Evolutionary conservation across 2,888 invertebrate species (phyloP).

Genomic region (Lasius platythorax): DNA sequence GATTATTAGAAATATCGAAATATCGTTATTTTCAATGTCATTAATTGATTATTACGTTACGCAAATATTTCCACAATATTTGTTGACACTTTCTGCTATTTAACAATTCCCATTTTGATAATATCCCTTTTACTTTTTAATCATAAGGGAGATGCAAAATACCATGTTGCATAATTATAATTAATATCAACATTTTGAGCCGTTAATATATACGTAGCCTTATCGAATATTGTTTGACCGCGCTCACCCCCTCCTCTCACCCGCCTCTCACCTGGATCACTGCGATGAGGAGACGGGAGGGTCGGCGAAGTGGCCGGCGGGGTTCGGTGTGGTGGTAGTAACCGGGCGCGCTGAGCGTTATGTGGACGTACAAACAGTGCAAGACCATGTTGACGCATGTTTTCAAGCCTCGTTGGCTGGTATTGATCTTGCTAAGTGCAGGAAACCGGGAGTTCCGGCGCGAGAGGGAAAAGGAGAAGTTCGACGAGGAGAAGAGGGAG

Average conservation of each 20-base stretch:
- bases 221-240: conserved; percentile 85
- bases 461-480: conserved; percentile 76
- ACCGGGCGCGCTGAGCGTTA: conserved; percentile 83
- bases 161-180: conserved; percentile 73
- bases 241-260: conserved; percentile 64
- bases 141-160: conserved; percentile 14
- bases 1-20: conserved; percentile 24
- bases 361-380: conserved; percentile 86
- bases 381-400: conserved; percentile 88
- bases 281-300: conserved; percentile 55
- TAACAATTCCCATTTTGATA: conserved; percentile 14
- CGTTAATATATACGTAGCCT: conserved; percentile 84
- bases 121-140: conserved; percentile 27
- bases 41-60: conserved; percentile 11
- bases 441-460: conserved; percentile 83
- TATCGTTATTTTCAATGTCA: conserved; percentile 20
- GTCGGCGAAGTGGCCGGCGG: conserved; percentile 75
- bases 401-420: conserved; percentile 88
- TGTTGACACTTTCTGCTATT: conserved; percentile 21
- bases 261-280: conserved; percentile 45
- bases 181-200: conserved; percentile 74
- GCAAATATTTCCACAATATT: neutral
- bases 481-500: conserved; percentile 64
- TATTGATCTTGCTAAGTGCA: conserved; percentile 88
- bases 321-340: conserved; percentile 71